A percentile compares a stretch with the other conserved stretches of the same genome.
phyloP scores from a whole-genome alignment of 2,797 vertebrate genomes.

The Nasua narica region DNA sequence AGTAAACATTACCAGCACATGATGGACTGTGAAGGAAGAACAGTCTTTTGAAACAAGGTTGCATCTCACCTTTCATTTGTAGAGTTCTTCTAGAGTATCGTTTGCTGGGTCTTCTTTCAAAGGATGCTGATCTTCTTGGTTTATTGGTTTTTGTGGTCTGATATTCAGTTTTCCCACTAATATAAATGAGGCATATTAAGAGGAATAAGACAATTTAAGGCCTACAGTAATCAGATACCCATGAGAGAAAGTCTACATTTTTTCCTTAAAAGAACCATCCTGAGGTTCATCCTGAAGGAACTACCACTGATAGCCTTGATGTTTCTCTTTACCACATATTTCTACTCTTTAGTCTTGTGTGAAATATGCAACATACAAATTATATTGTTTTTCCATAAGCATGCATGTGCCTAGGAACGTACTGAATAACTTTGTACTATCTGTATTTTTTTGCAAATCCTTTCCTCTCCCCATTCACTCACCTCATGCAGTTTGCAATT shows the following conservation, averaged over 20 bases:
- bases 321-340: neutral
- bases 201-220: neutral
- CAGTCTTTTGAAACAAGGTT: neutral
- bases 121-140: slow-evolving; percentile 93
- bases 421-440: neutral
- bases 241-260: neutral
- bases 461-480: neutral
- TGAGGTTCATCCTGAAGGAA: neutral
- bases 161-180: slow-evolving; percentile 97
- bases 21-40: neutral
- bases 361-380: neutral
- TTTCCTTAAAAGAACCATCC: neutral
- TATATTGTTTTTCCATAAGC: neutral
- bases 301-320: neutral
- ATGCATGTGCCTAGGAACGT: neutral
- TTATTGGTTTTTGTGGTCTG: slow-evolving; percentile 98
- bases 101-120: slow-evolving; percentile 97
- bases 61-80: slow-evolving; percentile 89
- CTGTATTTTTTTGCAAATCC: neutral
- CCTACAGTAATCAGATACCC: neutral
- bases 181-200: slow-evolving; percentile 41
- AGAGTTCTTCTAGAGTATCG: slow-evolving; percentile 95
- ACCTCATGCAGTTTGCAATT: neutral
- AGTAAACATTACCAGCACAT: neutral
- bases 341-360: neutral